Evolutionary conservation across 2,113 vertebrate species (phyloP).

Genomic region (Anser cygnoides): DNA sequence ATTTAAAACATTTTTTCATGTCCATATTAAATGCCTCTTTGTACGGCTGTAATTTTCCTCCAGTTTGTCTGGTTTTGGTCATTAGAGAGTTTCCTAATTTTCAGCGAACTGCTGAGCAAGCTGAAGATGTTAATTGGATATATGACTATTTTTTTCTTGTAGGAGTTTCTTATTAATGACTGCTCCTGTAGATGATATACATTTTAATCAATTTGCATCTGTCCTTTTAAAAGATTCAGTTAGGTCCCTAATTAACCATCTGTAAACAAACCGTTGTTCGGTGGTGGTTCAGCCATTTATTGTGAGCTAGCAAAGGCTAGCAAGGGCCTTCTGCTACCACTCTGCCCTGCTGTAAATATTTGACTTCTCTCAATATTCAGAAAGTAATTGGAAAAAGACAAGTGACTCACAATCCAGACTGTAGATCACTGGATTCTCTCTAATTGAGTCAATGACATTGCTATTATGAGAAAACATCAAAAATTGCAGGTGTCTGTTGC

Average conservation of each 20-base stretch:
- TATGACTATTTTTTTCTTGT: constrained; percentile 52
- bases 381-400: constrained; percentile 20
- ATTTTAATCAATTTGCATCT: constrained; percentile 67
- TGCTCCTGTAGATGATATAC: constrained; percentile 41
- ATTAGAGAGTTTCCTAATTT: constrained; percentile 40
- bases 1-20: not conserved
- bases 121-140: constrained; percentile 66
- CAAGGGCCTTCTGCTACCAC: not conserved
- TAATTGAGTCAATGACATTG: not conserved
- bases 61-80: constrained; percentile 7
- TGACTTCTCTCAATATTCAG: not conserved
- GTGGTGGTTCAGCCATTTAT: constrained; percentile 21
- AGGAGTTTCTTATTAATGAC: constrained; percentile 62
- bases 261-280: constrained; percentile 46
- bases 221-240: constrained; percentile 54
- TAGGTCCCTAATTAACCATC: constrained; percentile 58
- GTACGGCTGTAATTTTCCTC: not conserved
- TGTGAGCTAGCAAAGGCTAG: not conserved
- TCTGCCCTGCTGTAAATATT: constrained; percentile 1
- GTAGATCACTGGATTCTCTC: not conserved
- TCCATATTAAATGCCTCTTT: not conserved
- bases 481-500: not conserved
- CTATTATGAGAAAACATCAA: not conserved
- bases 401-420: not conserved
- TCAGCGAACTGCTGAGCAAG: constrained; percentile 69